Conservation (phyloP, 2,888 invertebrate species). For the Hydrotaea cyrtoneurina region DNA sequence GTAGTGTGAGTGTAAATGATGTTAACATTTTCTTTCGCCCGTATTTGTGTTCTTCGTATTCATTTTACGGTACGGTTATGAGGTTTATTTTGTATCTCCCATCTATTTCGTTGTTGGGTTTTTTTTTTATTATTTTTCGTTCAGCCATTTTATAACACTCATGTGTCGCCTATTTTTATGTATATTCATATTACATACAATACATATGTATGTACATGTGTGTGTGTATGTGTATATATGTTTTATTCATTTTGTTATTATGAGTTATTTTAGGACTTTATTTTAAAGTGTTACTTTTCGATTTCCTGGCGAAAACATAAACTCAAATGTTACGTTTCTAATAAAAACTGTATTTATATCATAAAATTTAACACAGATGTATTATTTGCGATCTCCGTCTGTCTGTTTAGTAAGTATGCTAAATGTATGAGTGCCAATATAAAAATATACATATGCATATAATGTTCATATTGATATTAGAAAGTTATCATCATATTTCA, state of each 20-base stretch:
- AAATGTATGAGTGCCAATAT: not conserved
- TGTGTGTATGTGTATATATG: not conserved
- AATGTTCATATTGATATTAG: too few relatives aligned
- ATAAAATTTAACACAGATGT: not conserved
- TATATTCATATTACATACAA: not conserved
- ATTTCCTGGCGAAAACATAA: slow-evolving; percentile 5
- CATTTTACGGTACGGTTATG: not conserved
- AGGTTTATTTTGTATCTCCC: not conserved
- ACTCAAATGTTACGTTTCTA: not conserved
- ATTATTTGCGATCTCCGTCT: not conserved
- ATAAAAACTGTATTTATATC: not conserved
- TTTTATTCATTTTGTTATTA: slow-evolving; percentile 24
- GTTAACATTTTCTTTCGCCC: slow-evolving; percentile 3
- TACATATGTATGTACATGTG: not conserved
- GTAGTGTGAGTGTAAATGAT: not conserved
- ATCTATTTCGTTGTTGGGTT: not conserved
- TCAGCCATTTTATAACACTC: not conserved
- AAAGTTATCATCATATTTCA: too few relatives aligned
- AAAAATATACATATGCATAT: not conserved
- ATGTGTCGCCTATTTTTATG: not conserved
- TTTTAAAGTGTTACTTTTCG: slow-evolving; percentile 28
- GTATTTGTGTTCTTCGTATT: not conserved
- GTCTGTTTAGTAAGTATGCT: too few relatives aligned
- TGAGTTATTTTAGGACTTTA: slow-evolving; percentile 22
- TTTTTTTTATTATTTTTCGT: too few relatives aligned